Percentiles rank a stretch among this genome's conserved stretches.
Conservation (phyloP, 2,113 vertebrate genomes). For the Hydrochoerus hydrochaeris region DNA sequence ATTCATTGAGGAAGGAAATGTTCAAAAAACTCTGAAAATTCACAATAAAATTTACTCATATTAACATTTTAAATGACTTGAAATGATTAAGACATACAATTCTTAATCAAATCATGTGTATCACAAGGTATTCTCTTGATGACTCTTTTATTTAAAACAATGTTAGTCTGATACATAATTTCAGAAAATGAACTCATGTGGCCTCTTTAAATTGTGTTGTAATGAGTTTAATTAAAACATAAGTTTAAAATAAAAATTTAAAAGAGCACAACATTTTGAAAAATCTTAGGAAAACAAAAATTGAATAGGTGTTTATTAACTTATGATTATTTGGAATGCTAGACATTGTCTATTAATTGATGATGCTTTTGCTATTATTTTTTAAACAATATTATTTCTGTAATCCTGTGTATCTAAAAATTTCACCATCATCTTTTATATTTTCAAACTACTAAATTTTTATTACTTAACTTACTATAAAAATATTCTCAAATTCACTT, state of each 20-base stretch:
- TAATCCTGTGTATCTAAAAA: not conserved
- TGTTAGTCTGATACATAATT: not conserved
- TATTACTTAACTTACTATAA: not conserved
- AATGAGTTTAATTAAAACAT: not conserved
- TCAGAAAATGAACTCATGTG: not conserved
- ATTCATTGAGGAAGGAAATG: not conserved
- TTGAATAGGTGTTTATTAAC: not conserved
- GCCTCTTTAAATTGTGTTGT: not conserved
- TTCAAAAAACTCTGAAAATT: not conserved
- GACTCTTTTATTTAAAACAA: constrained; percentile 11
- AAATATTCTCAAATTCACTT: not conserved
- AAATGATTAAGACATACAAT: not conserved
- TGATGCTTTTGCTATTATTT: not conserved
- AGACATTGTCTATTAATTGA: not conserved
- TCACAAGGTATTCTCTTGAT: not conserved
- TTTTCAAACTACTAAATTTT: not conserved
- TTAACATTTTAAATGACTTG: not conserved
- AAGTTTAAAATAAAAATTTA: not conserved
- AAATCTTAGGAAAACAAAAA: not conserved
- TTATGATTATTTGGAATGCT: not conserved
- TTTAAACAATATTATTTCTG: not conserved
- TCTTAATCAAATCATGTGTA: not conserved
- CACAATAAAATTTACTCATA: not conserved
- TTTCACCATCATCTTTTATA: not conserved
- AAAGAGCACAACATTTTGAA: not conserved